Percentiles rank a stretch among this genome's conserved stretches.
Conservation (phyloP, 2,113 vertebrate genomes). For the Tragulus kanchil region DNA sequence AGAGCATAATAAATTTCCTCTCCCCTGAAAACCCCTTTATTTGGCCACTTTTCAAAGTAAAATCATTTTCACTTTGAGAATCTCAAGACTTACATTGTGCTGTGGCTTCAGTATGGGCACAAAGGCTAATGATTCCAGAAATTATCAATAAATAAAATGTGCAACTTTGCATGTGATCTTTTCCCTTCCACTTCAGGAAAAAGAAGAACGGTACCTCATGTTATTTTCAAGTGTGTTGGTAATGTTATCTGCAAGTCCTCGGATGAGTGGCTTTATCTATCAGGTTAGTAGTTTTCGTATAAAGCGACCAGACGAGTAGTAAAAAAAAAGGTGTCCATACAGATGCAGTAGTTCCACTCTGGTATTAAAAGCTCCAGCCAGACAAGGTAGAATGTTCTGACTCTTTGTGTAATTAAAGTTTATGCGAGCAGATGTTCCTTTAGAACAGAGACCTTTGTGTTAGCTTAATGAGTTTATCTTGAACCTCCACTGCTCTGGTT, state of each 20-base stretch:
- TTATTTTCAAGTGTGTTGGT: constrained; percentile 94
- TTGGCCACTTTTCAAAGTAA: constrained; percentile 23
- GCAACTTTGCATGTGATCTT: constrained; percentile 18
- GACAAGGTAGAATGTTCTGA: constrained; percentile 11
- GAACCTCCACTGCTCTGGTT: neutral
- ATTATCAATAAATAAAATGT: neutral
- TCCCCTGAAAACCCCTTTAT: neutral
- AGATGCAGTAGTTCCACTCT: neutral
- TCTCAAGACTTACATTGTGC: neutral
- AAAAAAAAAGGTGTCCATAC: constrained; percentile 43
- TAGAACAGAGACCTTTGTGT: constrained; percentile 32
- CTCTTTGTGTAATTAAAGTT: constrained; percentile 48
- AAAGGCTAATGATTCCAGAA: neutral
- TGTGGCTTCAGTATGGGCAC: neutral
- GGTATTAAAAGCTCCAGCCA: neutral
- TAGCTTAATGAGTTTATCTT: constrained; percentile 42
- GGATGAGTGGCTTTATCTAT: constrained; percentile 99
- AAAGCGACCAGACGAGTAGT: constrained; percentile 18
- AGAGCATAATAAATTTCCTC: neutral
- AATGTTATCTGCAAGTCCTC: constrained; percentile 96
- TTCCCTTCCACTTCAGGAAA: constrained; percentile 90
- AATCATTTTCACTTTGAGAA: constrained; percentile 34
- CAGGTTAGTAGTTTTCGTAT: constrained; percentile 90
- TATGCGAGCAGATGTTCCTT: constrained; percentile 62
- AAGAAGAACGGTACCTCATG: constrained; percentile 97